These are phyloP conservation scores for Vultur gryphus DNA, from an alignment of 2,797 vertebrate species.

Conservation along the genomic window DNA sequence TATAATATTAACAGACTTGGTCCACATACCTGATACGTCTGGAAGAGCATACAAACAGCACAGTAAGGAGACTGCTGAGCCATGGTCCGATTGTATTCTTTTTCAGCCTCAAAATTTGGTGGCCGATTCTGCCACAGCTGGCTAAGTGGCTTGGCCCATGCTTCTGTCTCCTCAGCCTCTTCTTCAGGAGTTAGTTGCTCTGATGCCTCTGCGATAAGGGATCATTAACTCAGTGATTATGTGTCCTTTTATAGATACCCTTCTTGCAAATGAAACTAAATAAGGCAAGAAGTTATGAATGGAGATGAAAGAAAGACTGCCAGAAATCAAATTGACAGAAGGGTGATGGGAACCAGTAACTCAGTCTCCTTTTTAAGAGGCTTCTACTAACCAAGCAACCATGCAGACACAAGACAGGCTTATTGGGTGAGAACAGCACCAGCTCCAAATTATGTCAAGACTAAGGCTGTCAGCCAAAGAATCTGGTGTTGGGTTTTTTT, in stretches of 20 bases:
- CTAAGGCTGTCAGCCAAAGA: background rate
- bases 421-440: background rate
- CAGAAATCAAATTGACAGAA: background rate
- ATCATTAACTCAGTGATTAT: background rate
- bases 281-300: background rate
- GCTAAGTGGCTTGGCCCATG: conserved; percentile 89
- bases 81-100: conserved; percentile 87
- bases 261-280: background rate
- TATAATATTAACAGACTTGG: background rate
- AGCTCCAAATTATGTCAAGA: background rate
- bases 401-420: background rate
- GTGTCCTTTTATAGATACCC: background rate
- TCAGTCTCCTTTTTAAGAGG: background rate
- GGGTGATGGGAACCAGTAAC: background rate
- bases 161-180: conserved; percentile 85
- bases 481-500: background rate
- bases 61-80: conserved; percentile 89
- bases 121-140: conserved; percentile 92
- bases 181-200: conserved; percentile 79
- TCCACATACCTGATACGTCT: conserved; percentile 84
- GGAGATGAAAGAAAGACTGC: background rate
- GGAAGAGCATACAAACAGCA: conserved; percentile 91
- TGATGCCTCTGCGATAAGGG: conserved; percentile 75
- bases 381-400: background rate
- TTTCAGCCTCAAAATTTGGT: conserved; percentile 84